phyloP scores from a whole-genome alignment of 2,113 vertebrate genomes.

The Craseonycteris thonglongyai region DNA sequence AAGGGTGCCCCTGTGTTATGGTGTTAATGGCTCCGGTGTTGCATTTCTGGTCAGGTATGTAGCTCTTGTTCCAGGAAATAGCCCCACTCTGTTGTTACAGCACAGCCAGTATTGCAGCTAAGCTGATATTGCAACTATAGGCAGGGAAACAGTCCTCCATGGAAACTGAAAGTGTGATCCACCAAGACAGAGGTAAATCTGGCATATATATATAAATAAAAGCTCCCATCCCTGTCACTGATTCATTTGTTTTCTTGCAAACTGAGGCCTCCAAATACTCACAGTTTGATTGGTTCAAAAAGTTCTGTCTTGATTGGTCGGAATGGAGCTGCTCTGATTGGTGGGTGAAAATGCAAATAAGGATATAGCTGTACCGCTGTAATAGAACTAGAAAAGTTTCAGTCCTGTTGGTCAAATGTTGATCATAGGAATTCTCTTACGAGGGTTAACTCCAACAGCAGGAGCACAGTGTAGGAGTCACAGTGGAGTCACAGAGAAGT shows the following conservation, averaged over 20 bases:
- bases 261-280: not conserved
- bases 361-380: not conserved
- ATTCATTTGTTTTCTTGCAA: not conserved
- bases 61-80: not conserved
- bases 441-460: not conserved
- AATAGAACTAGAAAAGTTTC: not conserved
- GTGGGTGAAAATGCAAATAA: not conserved
- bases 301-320: not conserved
- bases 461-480: not conserved
- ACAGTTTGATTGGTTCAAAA: not conserved
- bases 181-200: not conserved
- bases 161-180: not conserved
- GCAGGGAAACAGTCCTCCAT: not conserved
- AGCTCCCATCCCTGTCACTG: not conserved
- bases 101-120: too few relatives aligned
- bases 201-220: not conserved
- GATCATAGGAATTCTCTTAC: not conserved
- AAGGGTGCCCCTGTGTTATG: not conserved
- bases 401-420: not conserved
- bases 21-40: not conserved
- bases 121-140: not conserved
- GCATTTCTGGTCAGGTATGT: not conserved
- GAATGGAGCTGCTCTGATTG: not conserved
- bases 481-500: too few relatives aligned
- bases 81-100: too few relatives aligned